Evolutionary conservation across 2,113 vertebrate species (phyloP).

Genomic region (Scomber japonicus): DNA sequence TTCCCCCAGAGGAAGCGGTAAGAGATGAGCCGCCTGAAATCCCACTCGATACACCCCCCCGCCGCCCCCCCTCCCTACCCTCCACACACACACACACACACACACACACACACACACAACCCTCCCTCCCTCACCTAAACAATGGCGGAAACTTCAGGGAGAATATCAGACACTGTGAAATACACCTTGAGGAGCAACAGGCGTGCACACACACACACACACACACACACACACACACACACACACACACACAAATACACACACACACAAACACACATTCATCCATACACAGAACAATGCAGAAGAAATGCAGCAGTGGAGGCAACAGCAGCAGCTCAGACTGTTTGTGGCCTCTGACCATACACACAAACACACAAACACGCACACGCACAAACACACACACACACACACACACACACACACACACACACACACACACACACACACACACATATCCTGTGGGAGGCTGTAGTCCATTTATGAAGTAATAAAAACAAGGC

Average conservation of each 20-base stretch:
- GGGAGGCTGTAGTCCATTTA: conserved; percentile 54
- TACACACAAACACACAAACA: too few species aligned
- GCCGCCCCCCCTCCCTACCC: background rate
- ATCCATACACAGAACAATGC: background rate
- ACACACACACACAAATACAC: too few species aligned
- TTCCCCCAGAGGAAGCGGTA: conserved; percentile 39
- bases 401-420: background rate
- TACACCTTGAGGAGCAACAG: background rate
- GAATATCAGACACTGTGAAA: background rate
- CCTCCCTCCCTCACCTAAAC: background rate
- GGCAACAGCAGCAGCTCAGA: background rate
- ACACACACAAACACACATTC: background rate
- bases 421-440: conserved; percentile 31
- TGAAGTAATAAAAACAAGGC: conserved; percentile 61
- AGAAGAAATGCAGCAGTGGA: background rate
- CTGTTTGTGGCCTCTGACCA: background rate
- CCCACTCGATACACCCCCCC: too few species aligned
- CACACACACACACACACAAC: too few species aligned
- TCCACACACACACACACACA: too few species aligned
- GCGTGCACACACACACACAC: too few species aligned
- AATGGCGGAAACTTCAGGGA: background rate
- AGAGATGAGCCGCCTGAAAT: conserved; percentile 36
- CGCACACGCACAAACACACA: too few species aligned
- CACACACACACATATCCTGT: background rate
- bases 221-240: too few species aligned